A percentile compares a stretch with the other conserved stretches of the same genome.
These are phyloP conservation scores for Lypha dubia DNA, from an alignment of 2,888 invertebrate genomes.

Conservation along the genomic window DNA sequence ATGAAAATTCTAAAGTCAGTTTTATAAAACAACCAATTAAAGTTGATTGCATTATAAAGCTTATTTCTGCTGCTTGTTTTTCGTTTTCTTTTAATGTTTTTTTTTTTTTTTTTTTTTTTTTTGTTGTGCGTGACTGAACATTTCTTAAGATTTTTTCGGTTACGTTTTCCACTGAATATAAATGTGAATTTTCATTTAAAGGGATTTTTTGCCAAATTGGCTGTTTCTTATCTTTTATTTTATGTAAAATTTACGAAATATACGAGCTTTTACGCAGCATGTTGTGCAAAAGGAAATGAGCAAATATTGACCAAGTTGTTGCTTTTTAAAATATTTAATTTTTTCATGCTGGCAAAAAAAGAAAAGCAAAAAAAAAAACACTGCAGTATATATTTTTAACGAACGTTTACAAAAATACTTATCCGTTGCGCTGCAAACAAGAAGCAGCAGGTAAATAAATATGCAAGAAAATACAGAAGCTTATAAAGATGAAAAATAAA, in stretches of 20 bases:
- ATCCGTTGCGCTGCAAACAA: constrained; percentile 15
- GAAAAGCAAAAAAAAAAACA: constrained; percentile 3
- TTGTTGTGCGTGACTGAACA: neutral
- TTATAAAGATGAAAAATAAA: neutral
- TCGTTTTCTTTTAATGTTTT: neutral
- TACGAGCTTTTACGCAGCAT: neutral
- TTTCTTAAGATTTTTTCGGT: constrained; percentile 19
- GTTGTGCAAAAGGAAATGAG: constrained; percentile 33
- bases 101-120: neutral
- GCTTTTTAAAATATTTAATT: neutral
- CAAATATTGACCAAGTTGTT: constrained; percentile 62
- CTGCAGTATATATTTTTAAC: constrained; percentile 12
- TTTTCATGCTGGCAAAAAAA: too few relatives aligned
- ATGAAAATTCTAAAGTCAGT: neutral
- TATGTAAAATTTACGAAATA: constrained; percentile 6
- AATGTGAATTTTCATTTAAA: constrained; percentile 28
- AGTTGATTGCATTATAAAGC: constrained; percentile 32
- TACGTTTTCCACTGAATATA: neutral
- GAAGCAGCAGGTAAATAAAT: constrained; percentile 37
- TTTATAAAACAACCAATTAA: constrained; percentile 51
- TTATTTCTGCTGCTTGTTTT: neutral
- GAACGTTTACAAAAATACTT: constrained; percentile 11
- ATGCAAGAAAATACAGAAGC: constrained; percentile 2
- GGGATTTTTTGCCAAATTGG: constrained; percentile 2
- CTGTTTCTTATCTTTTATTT: constrained; percentile 18